Conservation (phyloP, 2,888 invertebrate species). For the Drosophila recens region DNA sequence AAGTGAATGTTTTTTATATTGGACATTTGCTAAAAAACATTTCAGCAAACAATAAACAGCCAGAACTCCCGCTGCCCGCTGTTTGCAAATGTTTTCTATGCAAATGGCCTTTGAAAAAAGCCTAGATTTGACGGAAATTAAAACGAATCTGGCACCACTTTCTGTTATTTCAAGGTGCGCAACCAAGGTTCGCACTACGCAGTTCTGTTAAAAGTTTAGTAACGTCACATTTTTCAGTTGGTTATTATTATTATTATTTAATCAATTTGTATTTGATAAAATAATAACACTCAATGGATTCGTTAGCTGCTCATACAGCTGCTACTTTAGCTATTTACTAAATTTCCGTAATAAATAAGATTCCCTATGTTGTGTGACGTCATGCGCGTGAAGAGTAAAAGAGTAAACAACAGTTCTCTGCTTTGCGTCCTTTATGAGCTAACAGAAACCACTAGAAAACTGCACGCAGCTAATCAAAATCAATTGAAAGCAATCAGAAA, state of each 20-base stretch:
- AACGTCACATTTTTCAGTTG: not conserved
- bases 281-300: not conserved
- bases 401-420: not conserved
- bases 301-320: no score
- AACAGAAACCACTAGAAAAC: not conserved
- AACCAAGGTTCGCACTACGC: not conserved
- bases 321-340: not conserved
- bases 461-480: constrained; percentile 51
- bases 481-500: constrained; percentile 61
- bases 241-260: not conserved
- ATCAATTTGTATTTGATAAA: not conserved
- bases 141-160: no score
- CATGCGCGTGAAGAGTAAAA: constrained; percentile 24
- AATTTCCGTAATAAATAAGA: not conserved
- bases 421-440: constrained; percentile 4
- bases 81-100: no score
- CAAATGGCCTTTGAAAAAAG: no score
- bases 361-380: constrained; percentile 32
- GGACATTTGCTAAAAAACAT: no score
- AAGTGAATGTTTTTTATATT: no score
- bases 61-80: no score
- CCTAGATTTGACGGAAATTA: no score
- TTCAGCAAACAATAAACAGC: no score
- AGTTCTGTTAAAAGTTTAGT: not conserved
- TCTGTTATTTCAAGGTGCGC: no score